Evolutionary conservation across 2,797 vertebrate genomes (phyloP), one percentile per base, ranked within the genome.

Genomic region (Ctenopoma multispine): DNA sequence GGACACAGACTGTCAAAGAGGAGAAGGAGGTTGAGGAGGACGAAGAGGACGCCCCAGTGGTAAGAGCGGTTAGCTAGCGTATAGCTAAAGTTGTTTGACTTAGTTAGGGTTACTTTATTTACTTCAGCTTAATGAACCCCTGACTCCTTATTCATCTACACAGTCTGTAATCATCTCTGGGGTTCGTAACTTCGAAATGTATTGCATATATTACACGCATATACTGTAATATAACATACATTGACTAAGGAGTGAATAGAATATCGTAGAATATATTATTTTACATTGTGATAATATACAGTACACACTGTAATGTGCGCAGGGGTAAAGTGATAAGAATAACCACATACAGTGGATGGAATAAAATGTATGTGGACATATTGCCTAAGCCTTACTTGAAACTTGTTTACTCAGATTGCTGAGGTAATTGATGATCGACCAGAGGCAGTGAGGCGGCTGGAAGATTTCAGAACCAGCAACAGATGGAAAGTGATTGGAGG

Each of bases 361-460:
- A 46, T 3, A n/a, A 44, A 18, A 44, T 18, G 4, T 14, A 7
- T 57, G n/a, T 34, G 23, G 7, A 41, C 8, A 23, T 40, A 20
- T 48, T 0, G 0, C 0, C 31, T 4, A 54, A 38, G 31, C 4
- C 7, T 57, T 1, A 40, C n/a, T 21, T 61, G 3, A 63, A 71
- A 55, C 14, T 48, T 72, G 21, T 7, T 17, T 34, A 1, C 34
- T 27, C 65, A 99, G 97, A 94, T 99, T 86, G 97, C 97, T 43
- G 97, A 98, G 23, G 88, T 99, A 59, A 92, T 99, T 17, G 98
- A 99, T 29, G 98, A 99, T 21, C 95, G 97, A 4, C 98, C 98
- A 0, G 95, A 95, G 0, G 96, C 97, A 10, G 93, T 99, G 29
- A 98, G 97, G 80, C 94, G 93, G 43, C 91, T 99, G 89, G 98